Conservation (phyloP, 2,888 invertebrate genomes). For the Dicycla oo region DNA sequence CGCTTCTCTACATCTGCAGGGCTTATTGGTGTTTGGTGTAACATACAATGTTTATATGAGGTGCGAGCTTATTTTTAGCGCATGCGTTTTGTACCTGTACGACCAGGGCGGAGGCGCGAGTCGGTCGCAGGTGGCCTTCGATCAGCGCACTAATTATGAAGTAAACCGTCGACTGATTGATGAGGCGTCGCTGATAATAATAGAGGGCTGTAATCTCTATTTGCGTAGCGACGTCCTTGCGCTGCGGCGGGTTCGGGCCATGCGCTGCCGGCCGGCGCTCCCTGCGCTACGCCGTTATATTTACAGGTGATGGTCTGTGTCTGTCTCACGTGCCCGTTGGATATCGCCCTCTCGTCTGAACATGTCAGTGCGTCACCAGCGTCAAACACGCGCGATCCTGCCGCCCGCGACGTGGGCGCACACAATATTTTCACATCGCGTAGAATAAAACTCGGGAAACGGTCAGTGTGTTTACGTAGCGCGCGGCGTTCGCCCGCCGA, state of each 20-base stretch:
- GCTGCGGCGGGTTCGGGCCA: slow-evolving; percentile 57
- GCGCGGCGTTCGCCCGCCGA: slow-evolving; percentile 78
- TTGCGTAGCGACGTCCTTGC: slow-evolving; percentile 72
- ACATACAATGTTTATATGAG: slow-evolving; percentile 59
- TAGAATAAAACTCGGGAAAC: slow-evolving; percentile 81
- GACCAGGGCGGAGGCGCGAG: slow-evolving; percentile 69
- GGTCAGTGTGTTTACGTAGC: slow-evolving; percentile 84
- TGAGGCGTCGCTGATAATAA: slow-evolving; percentile 77
- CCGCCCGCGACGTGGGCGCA: slow-evolving; percentile 79
- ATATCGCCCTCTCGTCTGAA: slow-evolving; percentile 75
- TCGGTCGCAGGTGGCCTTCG: slow-evolving; percentile 72
- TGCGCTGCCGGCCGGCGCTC: slow-evolving; percentile 65
- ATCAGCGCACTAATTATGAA: slow-evolving; percentile 78
- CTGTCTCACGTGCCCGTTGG: slow-evolving; percentile 75
- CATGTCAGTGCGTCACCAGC: slow-evolving; percentile 77
- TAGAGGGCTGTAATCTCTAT: slow-evolving; percentile 77
- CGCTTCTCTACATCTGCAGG: slow-evolving; percentile 20
- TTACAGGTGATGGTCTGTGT: slow-evolving; percentile 83
- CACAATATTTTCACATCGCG: slow-evolving; percentile 82
- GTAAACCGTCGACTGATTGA: slow-evolving; percentile 82
- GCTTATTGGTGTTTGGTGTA: slow-evolving; percentile 69
- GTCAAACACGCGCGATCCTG: slow-evolving; percentile 77
- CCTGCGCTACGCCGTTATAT: slow-evolving; percentile 72
- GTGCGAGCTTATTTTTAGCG: slow-evolving; percentile 71
- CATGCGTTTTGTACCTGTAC: slow-evolving; percentile 75